Percentiles rank a stretch among this genome's conserved stretches.
These are phyloP conservation scores for Scopus umbretta DNA, from an alignment of 2,113 vertebrate genomes.

Conservation along the genomic window DNA sequence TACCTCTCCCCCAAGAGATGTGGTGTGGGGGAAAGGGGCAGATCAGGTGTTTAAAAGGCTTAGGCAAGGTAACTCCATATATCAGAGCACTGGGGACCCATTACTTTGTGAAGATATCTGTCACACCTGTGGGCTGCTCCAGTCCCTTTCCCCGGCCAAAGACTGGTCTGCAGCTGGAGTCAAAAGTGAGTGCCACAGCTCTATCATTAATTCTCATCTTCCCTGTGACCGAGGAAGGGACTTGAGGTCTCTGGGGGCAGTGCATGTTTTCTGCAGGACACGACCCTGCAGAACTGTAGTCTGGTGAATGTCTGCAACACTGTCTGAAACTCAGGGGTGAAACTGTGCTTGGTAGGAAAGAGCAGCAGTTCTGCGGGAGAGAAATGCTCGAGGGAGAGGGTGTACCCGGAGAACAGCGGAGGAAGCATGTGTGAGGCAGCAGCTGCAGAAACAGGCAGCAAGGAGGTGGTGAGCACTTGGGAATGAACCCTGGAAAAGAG, in stretches of 20 bases:
- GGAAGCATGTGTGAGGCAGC: background rate
- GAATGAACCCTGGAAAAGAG: background rate
- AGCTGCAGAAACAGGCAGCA: constrained; percentile 22
- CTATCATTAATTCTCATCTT: background rate
- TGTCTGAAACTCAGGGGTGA: background rate
- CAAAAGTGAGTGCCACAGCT: background rate
- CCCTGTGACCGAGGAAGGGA: background rate
- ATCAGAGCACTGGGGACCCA: background rate
- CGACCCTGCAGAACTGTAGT: background rate
- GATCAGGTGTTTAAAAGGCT: background rate
- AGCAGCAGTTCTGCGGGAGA: background rate
- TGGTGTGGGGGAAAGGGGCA: background rate
- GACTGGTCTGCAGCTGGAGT: background rate
- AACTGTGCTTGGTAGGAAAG: background rate
- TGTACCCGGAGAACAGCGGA: background rate
- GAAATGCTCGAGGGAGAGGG: constrained; percentile 24
- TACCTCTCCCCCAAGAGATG: background rate
- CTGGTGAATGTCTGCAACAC: background rate
- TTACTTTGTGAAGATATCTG: background rate
- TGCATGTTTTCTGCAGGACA: background rate
- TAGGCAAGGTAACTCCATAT: background rate
- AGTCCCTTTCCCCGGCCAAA: background rate
- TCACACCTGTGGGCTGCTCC: background rate
- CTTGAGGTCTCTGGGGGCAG: background rate
- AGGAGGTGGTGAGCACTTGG: background rate